Evolutionary conservation across 2,888 invertebrate genomes (phyloP), one percentile per base, ranked within the genome.

Genomic region (Altica lythri): DNA sequence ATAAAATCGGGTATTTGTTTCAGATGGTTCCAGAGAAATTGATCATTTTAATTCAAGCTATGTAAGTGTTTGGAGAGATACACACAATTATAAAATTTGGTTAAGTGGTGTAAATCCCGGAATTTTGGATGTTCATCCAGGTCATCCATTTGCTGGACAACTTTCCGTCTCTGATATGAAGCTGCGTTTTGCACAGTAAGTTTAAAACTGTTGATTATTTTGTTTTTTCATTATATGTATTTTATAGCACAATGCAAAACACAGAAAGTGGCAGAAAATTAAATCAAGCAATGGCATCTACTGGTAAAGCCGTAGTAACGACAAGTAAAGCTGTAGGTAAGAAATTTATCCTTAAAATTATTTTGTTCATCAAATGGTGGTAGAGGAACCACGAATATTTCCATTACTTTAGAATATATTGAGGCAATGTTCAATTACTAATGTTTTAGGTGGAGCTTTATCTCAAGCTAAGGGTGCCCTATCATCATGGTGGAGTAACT

Each of bases 141-240:
- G 92, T 9, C 98, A 98, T 80, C 95, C 96, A 0, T 96, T 92
- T 78, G 90, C 94, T 44, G 97, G 98, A 0, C 94, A 96, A 66
- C 78, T 97, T 8, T 95, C 93, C 10, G 92, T 97, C 13, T 86
- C 92, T 44, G 98, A 98, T 76, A 93, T 98, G 89, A 94, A 92
- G 74, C 78, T 94, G 2, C 84, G 91, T 70, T 80, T 94, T 59
- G 85, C 93, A n/a, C 93, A 94, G 93, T 94, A 80, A 86, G 89
- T 83, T 19, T 22, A 2, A 38, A 10, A 27, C 12, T n/a, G 34
- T 13, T 14, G 25, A n/a, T 30, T 9, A 8, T 8, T 22, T 47
- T 48, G 22, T 44, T 22, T 22, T 5, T 22, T 22, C 6, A 22
- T 22, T 22, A 5, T 22, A 6, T 22, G 22, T 22, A 50, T 51